Conservation (phyloP, 2,113 vertebrate species). For the Sinocyclocheilus rhinocerous region DNA sequence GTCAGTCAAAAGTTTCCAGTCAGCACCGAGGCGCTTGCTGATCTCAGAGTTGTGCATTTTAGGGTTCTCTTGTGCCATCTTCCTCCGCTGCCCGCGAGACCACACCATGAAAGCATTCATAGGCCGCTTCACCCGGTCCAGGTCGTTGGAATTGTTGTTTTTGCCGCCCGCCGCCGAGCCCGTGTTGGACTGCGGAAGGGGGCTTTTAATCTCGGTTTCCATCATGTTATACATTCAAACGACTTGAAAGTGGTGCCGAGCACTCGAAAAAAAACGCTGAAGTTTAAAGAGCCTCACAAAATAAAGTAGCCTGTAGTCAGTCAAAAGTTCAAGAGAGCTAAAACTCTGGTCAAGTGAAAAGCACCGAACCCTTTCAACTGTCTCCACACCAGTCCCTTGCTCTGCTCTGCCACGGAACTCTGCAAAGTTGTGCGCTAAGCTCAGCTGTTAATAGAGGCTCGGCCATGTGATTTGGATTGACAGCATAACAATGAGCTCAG, state of each 20-base stretch:
- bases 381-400: slow-evolving; percentile 40
- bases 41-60: slow-evolving; percentile 99
- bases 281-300: not conserved
- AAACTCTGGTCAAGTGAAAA: not conserved
- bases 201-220: slow-evolving; percentile 91
- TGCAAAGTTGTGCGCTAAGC: slow-evolving; percentile 75
- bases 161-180: slow-evolving; percentile 77
- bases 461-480: slow-evolving; percentile 84
- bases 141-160: slow-evolving; percentile 78
- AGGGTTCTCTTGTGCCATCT: slow-evolving; percentile 98
- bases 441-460: slow-evolving; percentile 76
- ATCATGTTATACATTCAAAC: slow-evolving; percentile 92
- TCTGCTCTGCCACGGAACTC: slow-evolving; percentile 73
- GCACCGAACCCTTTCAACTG: slow-evolving; percentile 48
- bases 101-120: slow-evolving; percentile 99
- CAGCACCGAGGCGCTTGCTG: slow-evolving; percentile 94
- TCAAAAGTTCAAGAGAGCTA: slow-evolving; percentile 7
- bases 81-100: slow-evolving; percentile 94
- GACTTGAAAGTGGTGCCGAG: slow-evolving; percentile 61
- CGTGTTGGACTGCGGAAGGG: slow-evolving; percentile 80
- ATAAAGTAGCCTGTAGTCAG: slow-evolving; percentile 12
- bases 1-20: slow-evolving; percentile 97
- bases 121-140: slow-evolving; percentile 94
- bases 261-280: slow-evolving; percentile 50
- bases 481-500: slow-evolving; percentile 80